Percentiles rank a stretch among this genome's conserved stretches.
Conservation (phyloP, 2,888 invertebrate genomes). For the Lasioglossum lativentre region DNA sequence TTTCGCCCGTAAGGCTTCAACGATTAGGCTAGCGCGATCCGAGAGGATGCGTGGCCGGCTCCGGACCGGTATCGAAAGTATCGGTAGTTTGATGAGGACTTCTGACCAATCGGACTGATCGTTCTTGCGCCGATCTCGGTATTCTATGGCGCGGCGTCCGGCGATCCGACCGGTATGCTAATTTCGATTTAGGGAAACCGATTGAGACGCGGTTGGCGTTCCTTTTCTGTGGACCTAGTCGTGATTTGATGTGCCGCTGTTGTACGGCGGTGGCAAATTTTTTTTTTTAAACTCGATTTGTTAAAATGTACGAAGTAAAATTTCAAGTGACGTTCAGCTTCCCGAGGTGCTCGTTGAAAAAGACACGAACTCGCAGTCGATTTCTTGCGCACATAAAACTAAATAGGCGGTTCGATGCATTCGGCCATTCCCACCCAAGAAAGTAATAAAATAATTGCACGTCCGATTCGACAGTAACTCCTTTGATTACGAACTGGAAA, state of each 20-base stretch:
- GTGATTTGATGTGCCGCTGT: neutral
- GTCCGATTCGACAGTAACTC: neutral
- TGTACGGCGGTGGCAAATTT: too few species aligned
- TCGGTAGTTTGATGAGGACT: neutral
- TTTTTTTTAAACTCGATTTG: too few species aligned
- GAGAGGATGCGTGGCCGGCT: neutral
- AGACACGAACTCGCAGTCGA: neutral
- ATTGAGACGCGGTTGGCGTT: neutral
- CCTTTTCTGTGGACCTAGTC: neutral
- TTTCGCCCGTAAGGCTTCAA: constrained; percentile 39
- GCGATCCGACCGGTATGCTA: neutral
- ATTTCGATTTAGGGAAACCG: neutral
- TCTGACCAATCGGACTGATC: neutral
- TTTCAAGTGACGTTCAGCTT: neutral
- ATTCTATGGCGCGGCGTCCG: neutral
- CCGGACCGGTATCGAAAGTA: neutral
- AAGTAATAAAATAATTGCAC: neutral
- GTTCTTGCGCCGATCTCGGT: neutral
- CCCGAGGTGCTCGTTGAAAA: neutral
- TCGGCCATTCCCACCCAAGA: neutral
- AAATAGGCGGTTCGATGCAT: neutral
- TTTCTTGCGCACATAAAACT: neutral
- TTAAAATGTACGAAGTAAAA: neutral
- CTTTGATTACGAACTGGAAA: neutral
- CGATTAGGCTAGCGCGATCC: constrained; percentile 15